These are phyloP conservation scores for Halocynthia aurantium DNA, from an alignment of 23 tunicate species.

Conservation along the genomic window DNA sequence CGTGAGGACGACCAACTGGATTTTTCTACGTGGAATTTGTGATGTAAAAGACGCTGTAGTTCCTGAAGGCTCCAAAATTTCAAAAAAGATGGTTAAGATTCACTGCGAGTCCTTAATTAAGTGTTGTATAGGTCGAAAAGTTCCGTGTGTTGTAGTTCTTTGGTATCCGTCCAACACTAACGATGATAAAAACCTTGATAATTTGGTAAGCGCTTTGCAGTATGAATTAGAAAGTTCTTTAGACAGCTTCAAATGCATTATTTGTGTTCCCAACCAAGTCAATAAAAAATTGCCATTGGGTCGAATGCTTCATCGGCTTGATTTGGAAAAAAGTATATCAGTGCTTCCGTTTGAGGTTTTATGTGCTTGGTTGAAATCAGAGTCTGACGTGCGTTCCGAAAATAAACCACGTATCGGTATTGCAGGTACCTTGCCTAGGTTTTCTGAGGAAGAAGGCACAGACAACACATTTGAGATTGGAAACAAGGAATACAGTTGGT, in stretches of 20 bases:
- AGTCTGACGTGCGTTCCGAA: neutral
- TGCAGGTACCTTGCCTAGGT: neutral
- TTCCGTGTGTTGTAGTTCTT: slow-evolving; percentile 11
- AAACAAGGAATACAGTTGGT: neutral
- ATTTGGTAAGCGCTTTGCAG: neutral
- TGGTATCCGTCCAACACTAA: slow-evolving; percentile 24
- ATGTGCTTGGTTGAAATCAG: slow-evolving; percentile 4
- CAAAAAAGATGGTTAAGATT: too few relatives aligned
- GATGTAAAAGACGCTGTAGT: neutral
- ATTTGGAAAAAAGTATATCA: neutral
- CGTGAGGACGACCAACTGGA: too few relatives aligned
- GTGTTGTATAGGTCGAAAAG: slow-evolving; percentile 3
- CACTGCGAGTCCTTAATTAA: slow-evolving; percentile 11
- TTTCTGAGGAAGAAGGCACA: neutral
- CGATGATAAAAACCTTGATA: slow-evolving; percentile 7
- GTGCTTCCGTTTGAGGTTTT: slow-evolving; percentile 2
- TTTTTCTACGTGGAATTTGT: too few relatives aligned
- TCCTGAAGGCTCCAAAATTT: neutral
- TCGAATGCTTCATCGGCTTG: slow-evolving; percentile 8
- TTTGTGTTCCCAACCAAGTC: neutral
- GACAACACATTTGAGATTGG: neutral
- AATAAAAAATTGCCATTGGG: slow-evolving; percentile 1
- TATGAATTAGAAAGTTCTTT: neutral
- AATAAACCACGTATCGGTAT: too few relatives aligned
- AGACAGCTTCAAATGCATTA: slow-evolving; percentile 9